Conservation (phyloP, 2,797 vertebrate species). For the Meda fulgida region DNA sequence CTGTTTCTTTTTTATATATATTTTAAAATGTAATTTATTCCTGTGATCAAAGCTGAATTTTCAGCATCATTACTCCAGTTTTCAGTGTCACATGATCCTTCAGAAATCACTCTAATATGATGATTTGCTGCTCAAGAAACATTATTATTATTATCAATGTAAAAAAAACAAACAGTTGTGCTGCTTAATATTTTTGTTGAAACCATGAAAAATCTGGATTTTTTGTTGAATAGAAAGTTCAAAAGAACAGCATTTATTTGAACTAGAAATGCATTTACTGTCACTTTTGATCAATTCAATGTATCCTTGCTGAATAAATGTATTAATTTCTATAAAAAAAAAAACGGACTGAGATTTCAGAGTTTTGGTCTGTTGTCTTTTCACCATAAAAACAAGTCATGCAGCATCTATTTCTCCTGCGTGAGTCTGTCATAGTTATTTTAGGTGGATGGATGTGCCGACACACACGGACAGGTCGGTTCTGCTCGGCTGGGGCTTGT, state of each 20-base stretch:
- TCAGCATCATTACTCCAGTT: too few species aligned
- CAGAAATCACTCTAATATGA: too few species aligned
- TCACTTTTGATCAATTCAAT: too few species aligned
- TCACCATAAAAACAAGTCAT: not conserved
- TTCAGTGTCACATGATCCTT: too few species aligned
- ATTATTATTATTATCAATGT: not conserved
- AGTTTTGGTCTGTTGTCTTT: not conserved
- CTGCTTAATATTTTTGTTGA: not conserved
- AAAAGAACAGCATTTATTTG: not conserved
- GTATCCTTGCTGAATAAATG: not conserved
- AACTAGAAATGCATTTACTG: not conserved
- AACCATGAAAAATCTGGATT: not conserved
- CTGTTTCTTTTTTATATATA: too few species aligned
- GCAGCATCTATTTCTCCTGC: not conserved
- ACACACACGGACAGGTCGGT: constrained; percentile 31
- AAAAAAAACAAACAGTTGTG: not conserved
- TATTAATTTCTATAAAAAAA: not conserved
- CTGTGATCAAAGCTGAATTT: too few species aligned
- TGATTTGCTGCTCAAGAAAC: too few species aligned
- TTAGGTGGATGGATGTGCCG: constrained; percentile 36
- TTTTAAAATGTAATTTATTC: too few species aligned
- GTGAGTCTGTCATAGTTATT: constrained; percentile 12
- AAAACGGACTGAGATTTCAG: not conserved
- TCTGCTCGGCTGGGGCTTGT: constrained; percentile 33
- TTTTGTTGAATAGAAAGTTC: not conserved